Evolutionary conservation across 2,888 invertebrate genomes (phyloP), one percentile per base, ranked within the genome.

Genomic region (Melanostoma scalare): DNA sequence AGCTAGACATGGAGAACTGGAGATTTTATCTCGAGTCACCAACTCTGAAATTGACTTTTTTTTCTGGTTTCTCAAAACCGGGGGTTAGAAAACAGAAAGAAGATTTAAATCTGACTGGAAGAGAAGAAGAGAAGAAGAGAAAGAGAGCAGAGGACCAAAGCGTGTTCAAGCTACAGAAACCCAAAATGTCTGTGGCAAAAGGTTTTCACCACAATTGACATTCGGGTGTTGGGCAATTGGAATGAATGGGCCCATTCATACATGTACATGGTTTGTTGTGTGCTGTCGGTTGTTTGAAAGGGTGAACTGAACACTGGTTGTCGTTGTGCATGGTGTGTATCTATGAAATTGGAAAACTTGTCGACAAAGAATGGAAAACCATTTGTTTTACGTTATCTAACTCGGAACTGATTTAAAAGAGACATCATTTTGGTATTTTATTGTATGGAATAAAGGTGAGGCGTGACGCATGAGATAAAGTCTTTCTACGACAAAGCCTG

Each of bases 191-290:
- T 73, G 73, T 68, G 72, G 71, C 48, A 53, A 77, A 82, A 63
- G 72, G 73, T 82, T 78, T 73, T 78, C 68, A 53, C 82, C 69
- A 65, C 77, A 82, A 82, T 73, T 74, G 82, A 82, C 77, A 82
- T 69, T 56, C 55, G 36, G 36, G 50, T 63, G 50, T 73, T 53
- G 69, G 52, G n/a, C 50, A 63, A 63, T 50, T 61, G 50, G 48
- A 65, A 69, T 48, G 44, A 56, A 68, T 73, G 42, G 68, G 55
- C 56, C 44, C 44, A 50, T 40, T 35, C 35, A 9, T 9, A 31
- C 40, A 44, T 55, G n/a, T 58, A 52, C 9, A 30, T 33, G 35
- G 48, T 79, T 55, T 63, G 40, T 65, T 56, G 38, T 75, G 46
- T 20, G 20, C 30, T 33, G 52, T 52, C 1, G 33, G 52, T 52